Conservation (phyloP, 2,888 invertebrate genomes). For the Aphidius colemani region DNA sequence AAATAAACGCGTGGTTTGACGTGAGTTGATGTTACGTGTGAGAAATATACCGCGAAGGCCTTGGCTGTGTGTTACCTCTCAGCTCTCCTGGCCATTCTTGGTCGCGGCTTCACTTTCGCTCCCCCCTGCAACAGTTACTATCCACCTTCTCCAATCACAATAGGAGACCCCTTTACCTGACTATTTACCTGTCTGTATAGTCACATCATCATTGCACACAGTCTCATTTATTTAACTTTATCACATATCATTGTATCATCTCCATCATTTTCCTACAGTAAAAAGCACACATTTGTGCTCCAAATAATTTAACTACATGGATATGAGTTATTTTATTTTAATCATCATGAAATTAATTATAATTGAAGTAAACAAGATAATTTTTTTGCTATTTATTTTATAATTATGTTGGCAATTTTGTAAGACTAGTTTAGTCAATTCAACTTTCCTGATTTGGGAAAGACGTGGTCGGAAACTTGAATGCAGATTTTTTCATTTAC, state of each 20-base stretch:
- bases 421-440: not conserved
- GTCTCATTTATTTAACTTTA: too few species aligned
- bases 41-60: constrained; percentile 30
- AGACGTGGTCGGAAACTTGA: constrained; percentile 16
- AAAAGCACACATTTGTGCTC: too few species aligned
- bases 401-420: not conserved
- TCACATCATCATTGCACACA: not conserved
- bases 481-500: constrained; percentile 8
- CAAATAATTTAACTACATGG: too few species aligned
- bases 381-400: not conserved
- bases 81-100: constrained; percentile 58
- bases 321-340: too few species aligned
- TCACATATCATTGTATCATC: too few species aligned
- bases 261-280: too few species aligned
- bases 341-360: too few species aligned
- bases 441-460: constrained; percentile 14
- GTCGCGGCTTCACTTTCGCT: constrained; percentile 57
- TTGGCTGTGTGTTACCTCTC: constrained; percentile 37
- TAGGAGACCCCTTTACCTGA: constrained; percentile 11
- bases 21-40: constrained; percentile 17
- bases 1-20: constrained; percentile 4
- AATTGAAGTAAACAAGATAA: too few species aligned
- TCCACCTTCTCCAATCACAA: constrained; percentile 33
- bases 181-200: constrained; percentile 5
- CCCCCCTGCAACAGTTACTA: constrained; percentile 30